A percentile compares a stretch with the other conserved stretches of the same genome.
Conservation (phyloP, 1,140 invertebrate species). For the Zaprionus nigranus region DNA sequence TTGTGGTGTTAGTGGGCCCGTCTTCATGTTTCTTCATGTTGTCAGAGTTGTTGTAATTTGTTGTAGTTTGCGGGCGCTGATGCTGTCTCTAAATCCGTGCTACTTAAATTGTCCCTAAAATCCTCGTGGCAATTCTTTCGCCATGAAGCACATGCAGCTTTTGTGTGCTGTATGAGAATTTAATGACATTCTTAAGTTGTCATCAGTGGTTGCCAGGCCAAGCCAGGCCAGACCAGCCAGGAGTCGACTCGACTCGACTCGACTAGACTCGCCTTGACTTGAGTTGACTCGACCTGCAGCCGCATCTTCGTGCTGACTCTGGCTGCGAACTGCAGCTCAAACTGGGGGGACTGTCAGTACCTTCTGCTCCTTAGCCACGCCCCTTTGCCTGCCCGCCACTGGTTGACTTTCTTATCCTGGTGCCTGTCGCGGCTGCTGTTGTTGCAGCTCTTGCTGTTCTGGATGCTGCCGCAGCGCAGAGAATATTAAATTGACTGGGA, state of each 20-base stretch:
- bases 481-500: conserved; percentile 81
- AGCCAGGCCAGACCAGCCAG: conserved; percentile 7
- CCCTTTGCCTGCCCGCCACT: conserved; percentile 40
- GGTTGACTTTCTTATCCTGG: conserved; percentile 69
- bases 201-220: conserved; percentile 71
- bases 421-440: conserved; percentile 35
- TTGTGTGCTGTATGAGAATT: conserved; percentile 80
- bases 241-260: conserved; percentile 11
- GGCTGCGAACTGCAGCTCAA: conserved; percentile 50
- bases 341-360: conserved; percentile 35
- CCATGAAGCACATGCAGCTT: conserved; percentile 82
- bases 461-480: conserved; percentile 45
- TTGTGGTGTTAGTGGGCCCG: conserved; percentile 65
- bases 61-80: conserved; percentile 25
- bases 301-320: conserved; percentile 53
- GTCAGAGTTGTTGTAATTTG: conserved; percentile 49
- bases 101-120: conserved; percentile 83
- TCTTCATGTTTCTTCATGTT: conserved; percentile 69
- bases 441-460: conserved; percentile 22
- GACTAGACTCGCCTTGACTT: conserved; percentile 5
- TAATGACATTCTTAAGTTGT: conserved; percentile 83
- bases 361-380: conserved; percentile 7
- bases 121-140: conserved; percentile 81
- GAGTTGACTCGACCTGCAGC: conserved; percentile 47
- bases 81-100: conserved; percentile 79